Evolutionary conservation across 1,140 invertebrate species (phyloP), one percentile per base, ranked within the genome.

Genomic region (Araneus ventricosus): DNA sequence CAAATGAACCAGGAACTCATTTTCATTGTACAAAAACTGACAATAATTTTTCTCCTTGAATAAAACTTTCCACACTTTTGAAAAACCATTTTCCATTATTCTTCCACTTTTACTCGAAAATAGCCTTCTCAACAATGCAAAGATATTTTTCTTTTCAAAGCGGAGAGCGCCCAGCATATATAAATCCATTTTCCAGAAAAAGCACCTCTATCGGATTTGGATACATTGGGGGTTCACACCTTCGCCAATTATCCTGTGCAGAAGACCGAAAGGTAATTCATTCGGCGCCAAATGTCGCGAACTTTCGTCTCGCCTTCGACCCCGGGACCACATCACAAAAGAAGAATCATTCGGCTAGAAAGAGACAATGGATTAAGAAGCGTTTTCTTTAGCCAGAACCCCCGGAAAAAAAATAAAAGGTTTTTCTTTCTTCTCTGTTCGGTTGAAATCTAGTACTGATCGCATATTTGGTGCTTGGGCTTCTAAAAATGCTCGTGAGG

Each of bases 241-340:
- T 70, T 84, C 82, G 39, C 24, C 82, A 84, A 84, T 84, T 84
- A 84, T 34, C 41, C 20, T 52, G 41, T 27, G 37, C 34, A 84
- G 82, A 52, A 84, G 82, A 84, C 82, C 82, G 82, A 52, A 20
- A 52, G n/a, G 41, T 84, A 52, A 84, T 84, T 84, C 41, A 52
- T 84, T 41, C 82, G 82, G 82, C 82, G 82, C 82, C 82, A 41
- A 41, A n/a, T 84, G 80, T 52, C 45, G 22, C 80, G 80, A 75
- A 75, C 30, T 75, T 14, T 20, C 27, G 30, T 30, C 30, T 34
- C 30, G 24, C 7, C 34, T 5, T 17, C 70, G 70, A 75, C 70
- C 27, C 27, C n/a, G 17, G 27, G 30, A 75, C 70, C 70, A 34
- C 14, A 20, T 20, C 70, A 75, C 70, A 75, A 75, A 34, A 34